phyloP scores from a whole-genome alignment of 30 jellyfish, hydroid and myxozoan genomes.

The Clytia hemisphaerica region DNA sequence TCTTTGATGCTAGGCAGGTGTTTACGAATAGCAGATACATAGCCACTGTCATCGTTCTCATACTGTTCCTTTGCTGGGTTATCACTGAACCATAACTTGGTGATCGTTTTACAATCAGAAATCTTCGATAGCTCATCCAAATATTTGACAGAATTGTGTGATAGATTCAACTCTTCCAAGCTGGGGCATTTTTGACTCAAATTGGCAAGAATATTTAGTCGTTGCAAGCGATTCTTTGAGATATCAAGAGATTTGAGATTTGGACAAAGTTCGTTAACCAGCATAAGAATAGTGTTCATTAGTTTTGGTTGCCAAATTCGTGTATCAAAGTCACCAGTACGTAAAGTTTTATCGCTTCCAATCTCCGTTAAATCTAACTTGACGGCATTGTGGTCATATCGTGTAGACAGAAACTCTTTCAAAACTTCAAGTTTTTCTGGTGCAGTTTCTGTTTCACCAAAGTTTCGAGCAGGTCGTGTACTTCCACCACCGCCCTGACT shows the following conservation, averaged over 20 bases:
- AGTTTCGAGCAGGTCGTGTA: not conserved
- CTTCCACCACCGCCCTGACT: too few relatives aligned
- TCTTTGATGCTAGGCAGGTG: constrained; percentile 18
- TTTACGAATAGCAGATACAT: constrained; percentile 2
- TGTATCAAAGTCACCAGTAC: constrained; percentile 5
- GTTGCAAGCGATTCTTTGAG: constrained; percentile 36
- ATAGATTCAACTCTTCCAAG: constrained; percentile 39
- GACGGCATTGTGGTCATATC: constrained; percentile 11
- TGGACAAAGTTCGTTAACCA: constrained; percentile 11
- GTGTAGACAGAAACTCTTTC: constrained; percentile 11
- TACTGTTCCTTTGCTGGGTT: constrained; percentile 24
- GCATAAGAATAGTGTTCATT: constrained; percentile 19
- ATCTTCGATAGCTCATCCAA: constrained; percentile 11
- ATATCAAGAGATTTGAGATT: constrained; percentile 43
- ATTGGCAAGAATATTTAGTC: constrained; percentile 34
- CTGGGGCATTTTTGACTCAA: constrained; percentile 41
- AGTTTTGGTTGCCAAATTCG: not conserved
- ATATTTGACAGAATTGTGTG: constrained; percentile 43
- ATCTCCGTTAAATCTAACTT: constrained; percentile 17
- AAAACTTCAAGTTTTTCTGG: constrained; percentile 22
- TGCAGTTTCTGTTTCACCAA: constrained; percentile 8
- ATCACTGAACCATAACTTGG: constrained; percentile 18
- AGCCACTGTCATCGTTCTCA: constrained; percentile 6
- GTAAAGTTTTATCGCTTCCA: not conserved
- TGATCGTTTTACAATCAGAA: not conserved